Evolutionary conservation across 2,888 invertebrate species (phyloP).

Genomic region (Drosophila cyrtoloma): DNA sequence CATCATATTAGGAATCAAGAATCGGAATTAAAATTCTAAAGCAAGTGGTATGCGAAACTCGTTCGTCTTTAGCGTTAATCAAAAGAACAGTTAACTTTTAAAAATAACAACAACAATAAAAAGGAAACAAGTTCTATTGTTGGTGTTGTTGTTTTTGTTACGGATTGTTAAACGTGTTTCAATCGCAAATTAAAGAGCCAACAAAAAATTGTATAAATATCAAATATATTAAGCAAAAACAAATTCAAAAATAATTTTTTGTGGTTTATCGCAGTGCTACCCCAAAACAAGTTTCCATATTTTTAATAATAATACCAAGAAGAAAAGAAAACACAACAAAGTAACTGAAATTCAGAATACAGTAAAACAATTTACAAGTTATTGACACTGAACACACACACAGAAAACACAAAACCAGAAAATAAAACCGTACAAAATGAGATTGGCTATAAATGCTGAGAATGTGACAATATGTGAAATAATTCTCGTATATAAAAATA

Average conservation of each 20-base stretch:
- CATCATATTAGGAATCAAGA: constrained; percentile 16
- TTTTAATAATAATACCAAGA: constrained; percentile 35
- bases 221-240: constrained; percentile 45
- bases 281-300: constrained; percentile 60
- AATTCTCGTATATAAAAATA: neutral
- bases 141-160: constrained; percentile 28
- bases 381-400: constrained; percentile 65
- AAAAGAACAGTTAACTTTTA: constrained; percentile 78
- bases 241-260: constrained; percentile 50
- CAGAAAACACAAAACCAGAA: constrained; percentile 1
- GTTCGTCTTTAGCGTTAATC: constrained; percentile 59
- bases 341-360: constrained; percentile 48
- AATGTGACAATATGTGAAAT: constrained; percentile 10
- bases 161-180: constrained; percentile 58
- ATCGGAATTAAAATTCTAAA: constrained; percentile 48
- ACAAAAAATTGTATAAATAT: constrained; percentile 40
- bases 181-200: constrained; percentile 51
- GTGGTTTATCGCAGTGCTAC: constrained; percentile 41
- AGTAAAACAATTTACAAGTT: constrained; percentile 66
- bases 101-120: constrained; percentile 42
- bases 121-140: constrained; percentile 74
- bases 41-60: constrained; percentile 60
- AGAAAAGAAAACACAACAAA: constrained; percentile 19
- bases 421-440: constrained; percentile 7
- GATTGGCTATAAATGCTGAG: constrained; percentile 7